Conservation (phyloP, 1,140 invertebrate genomes). For the Carposina sasakii region DNA sequence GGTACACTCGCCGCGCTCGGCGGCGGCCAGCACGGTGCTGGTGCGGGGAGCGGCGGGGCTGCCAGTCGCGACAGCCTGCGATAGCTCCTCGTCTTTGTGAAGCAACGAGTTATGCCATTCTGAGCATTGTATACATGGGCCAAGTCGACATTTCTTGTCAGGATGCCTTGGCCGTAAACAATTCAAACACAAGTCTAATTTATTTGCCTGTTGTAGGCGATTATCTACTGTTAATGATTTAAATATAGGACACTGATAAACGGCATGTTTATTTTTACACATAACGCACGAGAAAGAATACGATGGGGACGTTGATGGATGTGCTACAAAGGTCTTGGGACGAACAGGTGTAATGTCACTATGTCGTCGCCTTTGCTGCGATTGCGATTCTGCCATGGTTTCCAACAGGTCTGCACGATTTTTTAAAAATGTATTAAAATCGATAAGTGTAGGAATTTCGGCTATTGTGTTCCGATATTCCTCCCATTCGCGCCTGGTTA, state of each 20-base stretch:
- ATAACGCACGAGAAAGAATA: not conserved
- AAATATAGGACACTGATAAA: not conserved
- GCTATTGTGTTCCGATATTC: constrained; percentile 15
- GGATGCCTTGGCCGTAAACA: not conserved
- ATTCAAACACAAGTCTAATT: not conserved
- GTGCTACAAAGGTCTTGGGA: not conserved
- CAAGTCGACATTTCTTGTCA: not conserved
- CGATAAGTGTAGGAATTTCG: constrained; percentile 12
- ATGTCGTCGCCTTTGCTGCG: not conserved
- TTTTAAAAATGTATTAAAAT: constrained; percentile 27
- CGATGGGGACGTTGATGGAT: not conserved
- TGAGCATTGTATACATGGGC: not conserved
- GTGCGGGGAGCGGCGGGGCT: not conserved
- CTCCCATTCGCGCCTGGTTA: constrained; percentile 19
- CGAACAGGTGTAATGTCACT: not conserved
- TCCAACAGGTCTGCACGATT: constrained; percentile 23
- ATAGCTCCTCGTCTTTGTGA: not conserved
- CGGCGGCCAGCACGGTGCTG: not conserved
- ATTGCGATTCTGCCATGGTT: constrained; percentile 10
- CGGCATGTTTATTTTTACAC: not conserved
- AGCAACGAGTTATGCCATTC: not conserved
- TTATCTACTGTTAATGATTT: not conserved
- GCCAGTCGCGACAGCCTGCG: not conserved
- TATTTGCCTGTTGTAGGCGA: not conserved
- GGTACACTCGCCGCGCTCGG: not conserved